Base-by-base conservation (phyloP, 1,140 invertebrate species). In the Drosophila guanche region DNA sequence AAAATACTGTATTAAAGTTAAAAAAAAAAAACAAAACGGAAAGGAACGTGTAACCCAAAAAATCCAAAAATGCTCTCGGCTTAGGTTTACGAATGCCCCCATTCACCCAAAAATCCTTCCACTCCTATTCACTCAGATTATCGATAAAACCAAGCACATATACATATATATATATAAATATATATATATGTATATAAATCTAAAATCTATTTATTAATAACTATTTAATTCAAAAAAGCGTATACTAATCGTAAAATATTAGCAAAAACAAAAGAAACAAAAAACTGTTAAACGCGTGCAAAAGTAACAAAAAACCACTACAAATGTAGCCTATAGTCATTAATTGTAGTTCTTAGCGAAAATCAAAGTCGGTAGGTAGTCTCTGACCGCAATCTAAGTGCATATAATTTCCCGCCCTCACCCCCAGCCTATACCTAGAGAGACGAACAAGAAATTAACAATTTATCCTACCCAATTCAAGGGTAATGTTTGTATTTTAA, bases 301-400 rank as follows among this genome's bases (percentile, higher is more conserved):
- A 76, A 61, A 67, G 55, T 53, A 52, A 67, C 45, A 52, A 46
- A 72, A 58, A 68, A 65, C 68, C 83, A 79, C 76, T 88, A 77
- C 58, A 88, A 86, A 78, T 86, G 78, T 88, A 86, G 83, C 83
- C 67, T 70, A 69, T 86, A 88, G 83, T 88, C 83, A 86, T 86
- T 85, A 85, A 85, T 86, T 86, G 75, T 88, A 88, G 83, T 83
- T 88, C 74, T 88, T 86, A 86, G 83, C 70, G 61, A 85, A 85
- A 86, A 86, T 84, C 79, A 74, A 81, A 81, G 79, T 84, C 79
- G 79, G 75, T 63, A 42, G 37, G 75, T 63, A 42, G 23, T 58
- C 54, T 51, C 40, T 58, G 54, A 65, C 79, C 79, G 79, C 79
- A 88, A 86, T 76, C 74, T 81, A 86, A 88, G 81, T 86, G 81